Base-by-base conservation (phyloP, 2,888 invertebrate species). In the Pherbina coryleti region DNA sequence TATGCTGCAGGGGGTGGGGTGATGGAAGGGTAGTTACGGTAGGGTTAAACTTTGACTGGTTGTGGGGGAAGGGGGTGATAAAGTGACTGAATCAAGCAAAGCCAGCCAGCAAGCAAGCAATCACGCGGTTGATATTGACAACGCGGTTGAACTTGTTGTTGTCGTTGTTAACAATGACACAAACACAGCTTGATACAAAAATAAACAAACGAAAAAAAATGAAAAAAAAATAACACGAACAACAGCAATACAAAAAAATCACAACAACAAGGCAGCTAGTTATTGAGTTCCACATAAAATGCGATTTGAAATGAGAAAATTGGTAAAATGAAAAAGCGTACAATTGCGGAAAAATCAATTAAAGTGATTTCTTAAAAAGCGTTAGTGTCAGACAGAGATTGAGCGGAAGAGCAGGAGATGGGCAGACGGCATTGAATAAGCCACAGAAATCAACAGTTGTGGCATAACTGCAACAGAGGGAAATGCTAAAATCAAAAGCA, bases 111-210 rank as follows among this genome's bases (percentile, higher is more conserved):
- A 44, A 44, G 60, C 11, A 44, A 44, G 44, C 44, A 44, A 28
- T 60, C 28, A 44, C 49, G 67, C 75, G 53, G 75, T 75, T 75
- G 75, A 67, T 75, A 75, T 75, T 75, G 75, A 75, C 75, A 66
- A 75, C 75, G 67, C 37, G 25, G 66, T 57, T 34, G 22, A 11
- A 28, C 19, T 31, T 7, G n/a, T 62, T 37, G 60, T 51, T 67
- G 11, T 55, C 37, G 17, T 67, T 67, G 66, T 37, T 67, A 53
- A 67, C 53, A 25, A 22, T 66, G 67, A 67, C 53, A 53, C 53
- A 22, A 67, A 51, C 49, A 51, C 19, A 22, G 22, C 5, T 22
- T 60, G 28, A 60, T 25, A 25, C 25, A 67, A 49, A 28, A 44
- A 14, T 19, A 22, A 69, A 49, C 25, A 49, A 51, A 25, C 31